Evolutionary conservation across 2,888 invertebrate species (phyloP).

Genomic region (Xiphydria camelus): DNA sequence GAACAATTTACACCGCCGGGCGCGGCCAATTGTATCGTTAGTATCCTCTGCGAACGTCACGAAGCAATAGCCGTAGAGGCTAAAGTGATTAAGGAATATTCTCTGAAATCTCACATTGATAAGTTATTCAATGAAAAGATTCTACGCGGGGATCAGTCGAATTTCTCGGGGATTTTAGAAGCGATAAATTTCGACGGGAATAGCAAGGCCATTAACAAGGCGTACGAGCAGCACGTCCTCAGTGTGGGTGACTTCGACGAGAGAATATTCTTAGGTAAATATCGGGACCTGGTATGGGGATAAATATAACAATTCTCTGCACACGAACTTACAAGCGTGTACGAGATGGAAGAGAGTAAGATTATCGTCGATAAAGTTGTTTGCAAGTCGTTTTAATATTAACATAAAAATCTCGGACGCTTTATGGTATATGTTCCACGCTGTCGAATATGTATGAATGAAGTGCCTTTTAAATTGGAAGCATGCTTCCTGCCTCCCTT

Average conservation of each 20-base stretch:
- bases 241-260: conserved; percentile 96
- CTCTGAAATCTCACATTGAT: conserved; percentile 77
- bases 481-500: neutral
- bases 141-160: conserved; percentile 72
- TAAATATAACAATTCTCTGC: too few relatives aligned
- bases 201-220: conserved; percentile 79
- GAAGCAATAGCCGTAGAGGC: conserved; percentile 87
- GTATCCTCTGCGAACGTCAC: conserved; percentile 78
- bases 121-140: conserved; percentile 73
- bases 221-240: conserved; percentile 89
- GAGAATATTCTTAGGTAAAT: conserved; percentile 85
- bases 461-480: neutral
- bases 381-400: too few relatives aligned
- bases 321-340: too few relatives aligned
- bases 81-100: conserved; percentile 86
- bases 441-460: neutral
- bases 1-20: conserved; percentile 63
- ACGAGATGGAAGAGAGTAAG: too few relatives aligned
- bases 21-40: conserved; percentile 81
- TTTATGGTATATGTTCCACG: too few relatives aligned
- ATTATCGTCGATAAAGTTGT: too few relatives aligned
- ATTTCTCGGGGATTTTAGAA: conserved; percentile 77
- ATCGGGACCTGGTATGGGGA: too few relatives aligned
- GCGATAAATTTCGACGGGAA: conserved; percentile 81
- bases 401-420: too few relatives aligned